Percentiles rank a stretch among this genome's conserved stretches.
phyloP scores from a whole-genome alignment of 2,888 invertebrate genomes.

The Macrosoma leucophasiata region DNA sequence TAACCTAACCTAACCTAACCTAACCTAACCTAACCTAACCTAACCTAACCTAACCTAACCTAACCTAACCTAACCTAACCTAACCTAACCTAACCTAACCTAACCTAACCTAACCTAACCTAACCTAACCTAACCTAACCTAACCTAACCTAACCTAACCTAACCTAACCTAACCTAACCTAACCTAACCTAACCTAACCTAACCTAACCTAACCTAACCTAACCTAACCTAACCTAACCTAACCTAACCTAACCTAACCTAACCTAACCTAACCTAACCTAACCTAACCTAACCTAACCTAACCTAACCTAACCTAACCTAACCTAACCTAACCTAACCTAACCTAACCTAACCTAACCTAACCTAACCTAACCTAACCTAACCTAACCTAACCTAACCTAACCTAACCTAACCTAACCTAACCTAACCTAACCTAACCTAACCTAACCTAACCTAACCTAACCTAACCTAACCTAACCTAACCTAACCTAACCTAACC shows the following conservation, averaged over 20 bases:
- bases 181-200: slow-evolving; percentile 19
- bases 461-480: slow-evolving; percentile 12
- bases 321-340: slow-evolving; percentile 21
- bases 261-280: slow-evolving; percentile 20
- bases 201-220: slow-evolving; percentile 21
- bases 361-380: slow-evolving; percentile 14
- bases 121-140: slow-evolving; percentile 19
- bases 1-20: slow-evolving; percentile 22
- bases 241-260: slow-evolving; percentile 20
- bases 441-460: slow-evolving; percentile 18
- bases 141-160: slow-evolving; percentile 19
- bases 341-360: slow-evolving; percentile 18
- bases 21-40: slow-evolving; percentile 20
- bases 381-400: slow-evolving; percentile 14
- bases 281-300: slow-evolving; percentile 23
- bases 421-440: slow-evolving; percentile 13
- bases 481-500: slow-evolving; percentile 15
- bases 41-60: slow-evolving; percentile 17
- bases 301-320: slow-evolving; percentile 22
- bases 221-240: slow-evolving; percentile 20
- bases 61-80: slow-evolving; percentile 17
- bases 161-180: slow-evolving; percentile 20
- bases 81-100: slow-evolving; percentile 9
- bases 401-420: slow-evolving; percentile 13
- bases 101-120: slow-evolving; percentile 13